A percentile compares a stretch with the other conserved stretches of the same genome.
These are phyloP conservation scores for Hirtodrosophila duncani DNA, from an alignment of 2,888 invertebrate genomes.

Conservation along the genomic window DNA sequence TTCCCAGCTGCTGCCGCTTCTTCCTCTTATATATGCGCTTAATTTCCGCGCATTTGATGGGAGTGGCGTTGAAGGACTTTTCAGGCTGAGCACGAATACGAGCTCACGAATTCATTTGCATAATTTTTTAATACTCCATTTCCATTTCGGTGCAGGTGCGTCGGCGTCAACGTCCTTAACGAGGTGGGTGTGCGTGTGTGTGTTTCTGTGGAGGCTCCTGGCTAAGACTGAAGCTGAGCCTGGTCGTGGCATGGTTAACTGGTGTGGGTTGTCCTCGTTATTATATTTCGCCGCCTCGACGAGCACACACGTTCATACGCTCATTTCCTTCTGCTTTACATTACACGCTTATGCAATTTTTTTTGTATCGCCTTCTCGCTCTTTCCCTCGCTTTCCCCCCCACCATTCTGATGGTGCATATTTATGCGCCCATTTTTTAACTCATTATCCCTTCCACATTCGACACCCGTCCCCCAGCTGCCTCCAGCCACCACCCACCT, in stretches of 20 bases:
- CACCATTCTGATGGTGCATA: constrained; percentile 22
- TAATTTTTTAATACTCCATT: constrained; percentile 78
- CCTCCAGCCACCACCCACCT: no score
- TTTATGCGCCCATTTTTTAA: constrained; percentile 48
- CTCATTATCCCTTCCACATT: constrained; percentile 36
- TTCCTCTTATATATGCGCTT: constrained; percentile 51
- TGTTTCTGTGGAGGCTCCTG: constrained; percentile 18
- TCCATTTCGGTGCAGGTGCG: constrained; percentile 61
- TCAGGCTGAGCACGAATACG: constrained; percentile 54
- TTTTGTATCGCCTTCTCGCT: constrained; percentile 1
- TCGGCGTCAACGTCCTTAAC: constrained; percentile 33
- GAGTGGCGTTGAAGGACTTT: constrained; percentile 57
- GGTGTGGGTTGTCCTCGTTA: constrained; percentile 63
- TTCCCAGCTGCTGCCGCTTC: constrained; percentile 21
- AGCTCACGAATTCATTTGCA: constrained; percentile 76
- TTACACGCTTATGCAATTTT: constrained; percentile 50
- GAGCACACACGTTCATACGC: constrained; percentile 41
- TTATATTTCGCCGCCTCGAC: constrained; percentile 63
- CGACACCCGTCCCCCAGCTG: not conserved
- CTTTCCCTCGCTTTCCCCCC: not conserved
- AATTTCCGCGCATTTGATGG: constrained; percentile 60
- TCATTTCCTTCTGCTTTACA: constrained; percentile 11
- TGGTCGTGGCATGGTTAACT: constrained; percentile 9
- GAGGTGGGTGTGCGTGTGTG: constrained; percentile 46
- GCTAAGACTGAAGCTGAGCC: constrained; percentile 7